phyloP scores from a whole-genome alignment of 2,888 invertebrate genomes.

The Deilephila elpenor region DNA sequence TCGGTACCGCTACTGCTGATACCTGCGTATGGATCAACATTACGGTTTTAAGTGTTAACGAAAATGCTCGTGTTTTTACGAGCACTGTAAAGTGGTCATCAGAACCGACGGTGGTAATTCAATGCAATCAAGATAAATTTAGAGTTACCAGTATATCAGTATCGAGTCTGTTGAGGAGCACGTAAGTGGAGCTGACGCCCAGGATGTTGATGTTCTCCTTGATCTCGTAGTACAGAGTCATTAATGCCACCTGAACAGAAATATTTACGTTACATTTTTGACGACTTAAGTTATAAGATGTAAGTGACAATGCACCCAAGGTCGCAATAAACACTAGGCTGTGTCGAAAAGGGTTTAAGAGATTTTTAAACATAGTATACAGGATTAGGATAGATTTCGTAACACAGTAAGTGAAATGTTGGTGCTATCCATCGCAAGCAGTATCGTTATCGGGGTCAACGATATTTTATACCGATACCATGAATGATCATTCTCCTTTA shows the following conservation, averaged over 20 bases:
- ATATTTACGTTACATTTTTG: not conserved
- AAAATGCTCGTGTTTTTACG: not conserved
- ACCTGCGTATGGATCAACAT: slow-evolving; percentile 41
- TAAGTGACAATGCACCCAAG: too few relatives aligned
- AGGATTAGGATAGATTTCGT: too few relatives aligned
- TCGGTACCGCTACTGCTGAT: slow-evolving; percentile 51
- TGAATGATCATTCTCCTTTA: too few relatives aligned
- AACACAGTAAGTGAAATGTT: too few relatives aligned
- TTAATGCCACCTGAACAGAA: slow-evolving; percentile 79
- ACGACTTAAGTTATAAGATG: not conserved
- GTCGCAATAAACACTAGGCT: too few relatives aligned
- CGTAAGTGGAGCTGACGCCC: slow-evolving; percentile 86
- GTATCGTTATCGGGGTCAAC: too few relatives aligned
- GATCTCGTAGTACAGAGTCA: slow-evolving; percentile 87
- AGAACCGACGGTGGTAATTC: too few relatives aligned
- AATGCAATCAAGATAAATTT: not conserved
- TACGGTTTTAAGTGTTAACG: too few relatives aligned
- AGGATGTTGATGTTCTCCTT: slow-evolving; percentile 87
- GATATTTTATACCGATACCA: too few relatives aligned
- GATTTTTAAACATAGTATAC: too few relatives aligned
- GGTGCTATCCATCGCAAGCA: too few relatives aligned
- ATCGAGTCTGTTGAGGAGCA: slow-evolving; percentile 85
- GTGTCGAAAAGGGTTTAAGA: too few relatives aligned
- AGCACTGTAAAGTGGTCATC: not conserved
- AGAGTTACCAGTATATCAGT: slow-evolving; percentile 79